phyloP scores from a whole-genome alignment of 2,797 vertebrate genomes.

The Vespertilio murinus region DNA sequence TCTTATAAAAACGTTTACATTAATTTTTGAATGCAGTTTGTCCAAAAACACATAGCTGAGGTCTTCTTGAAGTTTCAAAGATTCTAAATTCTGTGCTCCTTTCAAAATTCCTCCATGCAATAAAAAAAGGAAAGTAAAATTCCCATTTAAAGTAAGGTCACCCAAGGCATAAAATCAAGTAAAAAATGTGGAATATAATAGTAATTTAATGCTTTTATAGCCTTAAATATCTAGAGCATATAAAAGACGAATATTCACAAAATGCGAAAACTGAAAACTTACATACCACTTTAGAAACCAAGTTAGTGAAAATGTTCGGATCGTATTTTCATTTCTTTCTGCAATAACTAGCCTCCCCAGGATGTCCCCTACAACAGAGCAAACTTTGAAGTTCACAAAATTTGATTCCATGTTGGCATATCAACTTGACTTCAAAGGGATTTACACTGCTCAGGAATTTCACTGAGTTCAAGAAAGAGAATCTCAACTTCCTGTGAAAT shows the following conservation, averaged over 20 bases:
- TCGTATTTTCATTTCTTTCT: slow-evolving; percentile 62
- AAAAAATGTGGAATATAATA: not conserved
- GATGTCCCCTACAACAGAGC: slow-evolving; percentile 65
- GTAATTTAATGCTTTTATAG: not conserved
- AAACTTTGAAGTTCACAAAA: slow-evolving; percentile 75
- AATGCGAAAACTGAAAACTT: slow-evolving; percentile 38
- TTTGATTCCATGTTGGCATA: slow-evolving; percentile 73
- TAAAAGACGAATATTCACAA: slow-evolving; percentile 32
- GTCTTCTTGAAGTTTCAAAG: not conserved
- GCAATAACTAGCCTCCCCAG: slow-evolving; percentile 64
- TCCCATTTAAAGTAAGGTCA: not conserved
- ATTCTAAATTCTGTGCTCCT: not conserved
- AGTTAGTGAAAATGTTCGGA: slow-evolving; percentile 67
- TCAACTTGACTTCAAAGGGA: slow-evolving; percentile 74
- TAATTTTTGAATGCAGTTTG: not conserved
- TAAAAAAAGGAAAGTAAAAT: slow-evolving; percentile 8
- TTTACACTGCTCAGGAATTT: slow-evolving; percentile 69
- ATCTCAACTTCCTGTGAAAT: slow-evolving; percentile 64
- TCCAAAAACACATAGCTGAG: not conserved
- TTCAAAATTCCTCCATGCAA: not conserved
- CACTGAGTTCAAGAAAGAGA: slow-evolving; percentile 71
- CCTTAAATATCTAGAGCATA: not conserved
- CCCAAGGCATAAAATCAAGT: not conserved
- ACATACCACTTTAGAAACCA: slow-evolving; percentile 13
- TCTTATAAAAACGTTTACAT: not conserved